Evolutionary conservation across 2,797 vertebrate species (phyloP), one percentile per base, ranked within the genome.

Genomic region (Sciurus vulgaris): DNA sequence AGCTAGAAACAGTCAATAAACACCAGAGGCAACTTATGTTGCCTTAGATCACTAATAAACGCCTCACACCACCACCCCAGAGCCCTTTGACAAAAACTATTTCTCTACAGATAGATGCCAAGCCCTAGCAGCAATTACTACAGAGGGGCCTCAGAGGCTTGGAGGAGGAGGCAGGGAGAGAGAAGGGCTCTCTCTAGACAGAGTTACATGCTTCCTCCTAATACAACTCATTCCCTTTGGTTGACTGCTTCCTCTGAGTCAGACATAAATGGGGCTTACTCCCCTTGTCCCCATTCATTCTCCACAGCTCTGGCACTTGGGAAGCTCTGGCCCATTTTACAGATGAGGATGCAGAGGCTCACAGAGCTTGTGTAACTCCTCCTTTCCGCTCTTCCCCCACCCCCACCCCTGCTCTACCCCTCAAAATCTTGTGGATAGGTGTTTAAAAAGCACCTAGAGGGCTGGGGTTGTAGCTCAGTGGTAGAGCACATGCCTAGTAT

Each of bases 1-100:
- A 97, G 96, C 95, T 96, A 97, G 90, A 97, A 96, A 96, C 61
- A 61, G 96, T 97, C 97, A 97, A 97, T 97, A 98, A 97, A 89
- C 92, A 97, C 96, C 95, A 97, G 97, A 97, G 96, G 97, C 97
- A 97, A 96, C 89, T 96, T 88, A 86, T 93, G 97, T 96, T 97
- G 94, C 87, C 77, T 98, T 97, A 97, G 96, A 97, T 97, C 97
- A 97, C 94, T 93, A 94, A 97, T 95, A 98, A 97, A 96, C 0
- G 78, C 67, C 95, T 97, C 96, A 49, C 70, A 77, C 90, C 47
- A 94, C 74, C 91, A 95, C 86, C 91, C 95, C 82, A 92, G 88
- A 97, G 61, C 78, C 89, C 93, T 97, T 85, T 81, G 51, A 95
- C 89, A 97, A 86, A 96, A 94, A 92, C 86, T 93, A 85, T 91